Percentiles rank a stretch among this genome's conserved stretches.
These are phyloP conservation scores for Meloidogyne exigua DNA, from an alignment of 1,140 invertebrate genomes.

Conservation along the genomic window DNA sequence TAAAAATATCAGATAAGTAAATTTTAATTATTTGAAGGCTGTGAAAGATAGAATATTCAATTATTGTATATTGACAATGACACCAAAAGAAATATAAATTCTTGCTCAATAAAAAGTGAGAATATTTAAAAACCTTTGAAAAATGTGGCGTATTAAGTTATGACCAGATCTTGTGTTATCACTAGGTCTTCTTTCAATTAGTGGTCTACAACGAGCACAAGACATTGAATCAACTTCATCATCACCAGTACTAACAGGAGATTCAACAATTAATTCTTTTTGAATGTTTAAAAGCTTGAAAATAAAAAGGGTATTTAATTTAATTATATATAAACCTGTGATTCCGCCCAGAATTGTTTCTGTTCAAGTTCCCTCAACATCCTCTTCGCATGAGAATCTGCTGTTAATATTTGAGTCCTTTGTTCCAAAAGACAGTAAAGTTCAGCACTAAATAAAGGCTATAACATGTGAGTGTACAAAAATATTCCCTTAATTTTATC, in stretches of 20 bases:
- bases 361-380: neutral
- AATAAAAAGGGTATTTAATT: neutral
- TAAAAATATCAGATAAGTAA: neutral
- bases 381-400: neutral
- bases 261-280: slow-evolving; percentile 13
- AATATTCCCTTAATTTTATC: too few species aligned
- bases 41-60: too few species aligned
- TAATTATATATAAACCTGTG: neutral
- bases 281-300: neutral
- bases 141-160: neutral
- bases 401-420: neutral
- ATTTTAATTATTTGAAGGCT: neutral
- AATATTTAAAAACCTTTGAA: neutral
- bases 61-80: too few species aligned
- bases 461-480: neutral
- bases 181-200: neutral
- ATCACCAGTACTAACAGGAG: neutral
- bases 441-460: neutral
- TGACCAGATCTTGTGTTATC: neutral
- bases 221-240: neutral
- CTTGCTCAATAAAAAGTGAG: too few species aligned
- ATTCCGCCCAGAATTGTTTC: neutral
- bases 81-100: too few species aligned
- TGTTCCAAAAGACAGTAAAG: slow-evolving; percentile 23
- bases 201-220: slow-evolving; percentile 19